These are phyloP conservation scores for Chalcosyrphus nemorum DNA, from an alignment of 2,888 invertebrate species.

Conservation along the genomic window DNA sequence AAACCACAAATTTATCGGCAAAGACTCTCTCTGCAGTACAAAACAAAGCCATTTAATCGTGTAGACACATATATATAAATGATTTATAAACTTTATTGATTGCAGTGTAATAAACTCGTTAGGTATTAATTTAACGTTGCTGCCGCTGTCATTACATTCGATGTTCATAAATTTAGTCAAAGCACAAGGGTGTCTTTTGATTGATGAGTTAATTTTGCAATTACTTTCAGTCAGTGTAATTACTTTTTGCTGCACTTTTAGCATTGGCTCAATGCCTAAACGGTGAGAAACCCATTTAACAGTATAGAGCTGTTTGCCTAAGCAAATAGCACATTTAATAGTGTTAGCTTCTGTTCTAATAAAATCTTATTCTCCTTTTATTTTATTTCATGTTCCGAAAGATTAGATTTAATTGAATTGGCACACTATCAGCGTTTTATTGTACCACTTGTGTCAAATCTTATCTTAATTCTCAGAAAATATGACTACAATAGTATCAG, in stretches of 20 bases:
- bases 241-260: neutral
- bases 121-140: slow-evolving; percentile 4
- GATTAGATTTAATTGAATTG: neutral
- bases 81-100: neutral
- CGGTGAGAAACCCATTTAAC: neutral
- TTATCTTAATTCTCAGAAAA: slow-evolving; percentile 2
- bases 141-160: slow-evolving; percentile 17
- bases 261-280: neutral
- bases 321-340: no score
- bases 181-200: neutral
- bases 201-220: neutral
- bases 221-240: neutral
- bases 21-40: neutral
- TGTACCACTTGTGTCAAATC: neutral
- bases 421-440: neutral
- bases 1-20: neutral
- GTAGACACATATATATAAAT: neutral
- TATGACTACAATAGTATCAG: neutral
- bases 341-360: neutral
- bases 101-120: neutral
- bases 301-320: neutral
- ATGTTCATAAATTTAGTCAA: neutral
- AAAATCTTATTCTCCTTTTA: neutral
- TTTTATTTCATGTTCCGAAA: neutral
- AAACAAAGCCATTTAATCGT: neutral